Evolutionary conservation across 1,140 invertebrate species (phyloP).

Genomic region (Camponotus floridanus): DNA sequence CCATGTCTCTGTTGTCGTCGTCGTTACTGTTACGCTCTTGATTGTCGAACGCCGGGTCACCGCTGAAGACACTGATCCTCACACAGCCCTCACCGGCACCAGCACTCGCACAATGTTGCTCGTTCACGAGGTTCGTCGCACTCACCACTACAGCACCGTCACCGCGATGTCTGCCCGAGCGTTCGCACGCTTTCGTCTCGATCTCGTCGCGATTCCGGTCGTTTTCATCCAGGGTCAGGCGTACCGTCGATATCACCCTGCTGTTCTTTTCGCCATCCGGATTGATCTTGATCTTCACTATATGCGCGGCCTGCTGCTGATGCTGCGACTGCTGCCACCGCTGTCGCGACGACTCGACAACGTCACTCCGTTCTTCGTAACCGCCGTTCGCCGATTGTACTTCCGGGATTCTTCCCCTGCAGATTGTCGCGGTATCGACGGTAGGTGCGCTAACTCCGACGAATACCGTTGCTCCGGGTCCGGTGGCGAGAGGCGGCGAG

Average conservation of each 20-base stretch:
- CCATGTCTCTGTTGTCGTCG: slow-evolving; percentile 74
- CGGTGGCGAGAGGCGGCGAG: slow-evolving; percentile 68
- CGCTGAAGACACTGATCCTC: slow-evolving; percentile 84
- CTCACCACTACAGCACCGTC: slow-evolving; percentile 79
- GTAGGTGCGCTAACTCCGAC: slow-evolving; percentile 81
- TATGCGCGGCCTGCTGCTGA: slow-evolving; percentile 84
- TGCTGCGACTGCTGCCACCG: slow-evolving; percentile 76
- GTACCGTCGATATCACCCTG: slow-evolving; percentile 81
- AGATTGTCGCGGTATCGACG: slow-evolving; percentile 76
- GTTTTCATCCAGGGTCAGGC: slow-evolving; percentile 79
- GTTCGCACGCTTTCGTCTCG: slow-evolving; percentile 79
- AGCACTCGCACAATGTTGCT: slow-evolving; percentile 68
- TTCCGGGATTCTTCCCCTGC: slow-evolving; percentile 79
- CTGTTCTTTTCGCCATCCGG: slow-evolving; percentile 86
- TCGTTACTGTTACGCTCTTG: slow-evolving; percentile 75
- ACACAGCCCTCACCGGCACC: slow-evolving; percentile 81
- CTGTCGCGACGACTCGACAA: slow-evolving; percentile 79
- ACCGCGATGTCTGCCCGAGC: slow-evolving; percentile 64
- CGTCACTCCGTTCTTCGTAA: slow-evolving; percentile 83
- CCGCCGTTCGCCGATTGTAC: slow-evolving; percentile 84
- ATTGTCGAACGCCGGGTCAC: slow-evolving; percentile 66
- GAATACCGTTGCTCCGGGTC: slow-evolving; percentile 88
- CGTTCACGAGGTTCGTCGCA: slow-evolving; percentile 77
- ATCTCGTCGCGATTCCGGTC: slow-evolving; percentile 83
- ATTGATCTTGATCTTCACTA: slow-evolving; percentile 90